Evolutionary conservation across 2,888 invertebrate genomes (phyloP), one percentile per base, ranked within the genome.

Genomic region (Cataglyphis livida): DNA sequence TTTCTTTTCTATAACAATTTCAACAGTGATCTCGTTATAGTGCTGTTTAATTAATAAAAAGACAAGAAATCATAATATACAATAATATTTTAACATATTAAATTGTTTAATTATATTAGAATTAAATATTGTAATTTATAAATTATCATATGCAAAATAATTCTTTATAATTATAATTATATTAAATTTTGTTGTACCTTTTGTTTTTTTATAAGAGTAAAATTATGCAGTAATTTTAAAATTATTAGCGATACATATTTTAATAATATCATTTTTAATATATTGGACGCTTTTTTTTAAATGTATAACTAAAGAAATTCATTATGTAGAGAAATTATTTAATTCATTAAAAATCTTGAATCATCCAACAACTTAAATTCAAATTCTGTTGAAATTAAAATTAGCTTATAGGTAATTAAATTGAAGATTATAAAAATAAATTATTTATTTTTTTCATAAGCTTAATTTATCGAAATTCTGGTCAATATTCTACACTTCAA

Each of bases 261-360:
- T 21, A 21, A 64, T 28, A 21, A 38, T n/a, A 10, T 44, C 10
- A 10, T 28, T 44, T 66, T 66, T 66, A 15, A 41, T 25, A 1
- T 21, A 1, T 21, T 21, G n/a, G 7, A 38, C 0, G 35, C 5
- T 21, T 21, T 64, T 35, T 38, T 21, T 18, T 28, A 28, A 66
- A 32, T 32, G 6, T 28, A 9, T 3, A 65, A 44, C 32, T 32
- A 68, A 15, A 70, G 2, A 32, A 70, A 15, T n/a, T n/a, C n/a
- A 51, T n/a, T 18, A 28, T n/a, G n/a, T 21, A 51, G n/a, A 15
- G 51, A 6, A 32, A n/a, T 7, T n/a, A 2, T 70, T 70, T 21
- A 51, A 70, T 54, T 70, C 7, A 32, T 51, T 70, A 70, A 51
- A 51, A 51, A 48, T 48, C 15, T 15, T 6, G n/a, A 51, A 51